A percentile compares a stretch with the other conserved stretches of the same genome.
Evolutionary conservation across 2,113 vertebrate species (phyloP).

Genomic region (Echinops telfairi): DNA sequence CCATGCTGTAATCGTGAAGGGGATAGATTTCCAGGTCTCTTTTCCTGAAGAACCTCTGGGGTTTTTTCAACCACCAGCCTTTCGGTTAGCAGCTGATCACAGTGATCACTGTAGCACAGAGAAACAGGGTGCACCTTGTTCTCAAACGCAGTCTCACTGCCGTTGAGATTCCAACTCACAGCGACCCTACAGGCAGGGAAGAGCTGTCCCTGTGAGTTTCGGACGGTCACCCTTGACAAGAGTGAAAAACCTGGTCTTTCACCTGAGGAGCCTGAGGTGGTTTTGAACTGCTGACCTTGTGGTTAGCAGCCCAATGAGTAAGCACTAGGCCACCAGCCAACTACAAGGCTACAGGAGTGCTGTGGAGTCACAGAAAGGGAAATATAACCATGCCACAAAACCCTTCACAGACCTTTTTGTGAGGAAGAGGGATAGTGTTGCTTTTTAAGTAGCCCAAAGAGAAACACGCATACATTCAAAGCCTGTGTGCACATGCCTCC

Average conservation of each 20-base stretch:
- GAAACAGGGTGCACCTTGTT: neutral
- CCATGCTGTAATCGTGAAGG: neutral
- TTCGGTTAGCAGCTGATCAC: neutral
- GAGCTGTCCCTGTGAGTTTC: too few species aligned
- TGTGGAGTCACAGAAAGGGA: neutral
- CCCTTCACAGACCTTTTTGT: neutral
- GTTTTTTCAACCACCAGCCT: neutral
- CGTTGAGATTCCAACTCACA: too few species aligned
- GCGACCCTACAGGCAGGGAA: too few species aligned
- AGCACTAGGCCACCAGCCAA: neutral
- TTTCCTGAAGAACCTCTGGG: neutral
- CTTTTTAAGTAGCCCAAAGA: neutral
- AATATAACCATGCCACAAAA: neutral
- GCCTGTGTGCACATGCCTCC: neutral
- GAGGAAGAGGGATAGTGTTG: neutral
- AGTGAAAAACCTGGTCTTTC: too few species aligned
- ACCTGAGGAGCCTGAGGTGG: too few species aligned
- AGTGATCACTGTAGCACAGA: neutral
- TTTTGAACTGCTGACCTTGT: too few species aligned
- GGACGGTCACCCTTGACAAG: too few species aligned
- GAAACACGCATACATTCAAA: constrained; percentile 35
- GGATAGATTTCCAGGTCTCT: neutral
- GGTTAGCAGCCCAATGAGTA: too few species aligned
- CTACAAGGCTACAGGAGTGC: neutral
- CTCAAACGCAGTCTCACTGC: too few species aligned